Evolutionary conservation across 2,113 vertebrate genomes (phyloP).

Genomic region (Tamias sibiricus): DNA sequence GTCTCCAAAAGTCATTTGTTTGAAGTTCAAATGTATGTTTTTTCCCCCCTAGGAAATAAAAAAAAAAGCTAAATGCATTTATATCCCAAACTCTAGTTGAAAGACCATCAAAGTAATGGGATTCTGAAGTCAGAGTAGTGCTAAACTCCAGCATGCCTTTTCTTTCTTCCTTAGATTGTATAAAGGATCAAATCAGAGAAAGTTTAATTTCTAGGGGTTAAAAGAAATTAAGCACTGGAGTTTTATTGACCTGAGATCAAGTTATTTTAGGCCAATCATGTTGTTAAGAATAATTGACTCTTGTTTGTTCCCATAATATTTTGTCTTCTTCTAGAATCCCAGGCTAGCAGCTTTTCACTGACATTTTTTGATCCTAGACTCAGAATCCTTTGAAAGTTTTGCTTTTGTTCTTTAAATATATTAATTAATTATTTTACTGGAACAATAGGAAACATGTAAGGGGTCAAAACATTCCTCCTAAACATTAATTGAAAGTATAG

Average conservation of each 20-base stretch:
- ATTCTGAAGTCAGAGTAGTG: neutral
- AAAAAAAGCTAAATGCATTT: neutral
- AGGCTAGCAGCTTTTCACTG: neutral
- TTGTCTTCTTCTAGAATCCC: neutral
- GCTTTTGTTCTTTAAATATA: neutral
- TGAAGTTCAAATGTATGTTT: neutral
- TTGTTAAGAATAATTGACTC: neutral
- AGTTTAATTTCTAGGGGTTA: neutral
- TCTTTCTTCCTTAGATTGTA: neutral
- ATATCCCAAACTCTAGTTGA: neutral
- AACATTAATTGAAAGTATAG: neutral
- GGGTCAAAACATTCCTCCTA: neutral
- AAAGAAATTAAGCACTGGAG: neutral
- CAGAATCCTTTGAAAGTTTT: neutral
- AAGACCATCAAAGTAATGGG: neutral
- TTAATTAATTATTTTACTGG: neutral
- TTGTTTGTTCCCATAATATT: neutral
- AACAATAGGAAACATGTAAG: neutral
- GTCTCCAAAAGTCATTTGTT: neutral
- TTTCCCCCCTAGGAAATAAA: neutral
- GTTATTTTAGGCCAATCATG: neutral
- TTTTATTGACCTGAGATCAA: neutral
- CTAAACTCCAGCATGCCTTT: neutral
- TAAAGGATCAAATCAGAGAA: constrained; percentile 16
- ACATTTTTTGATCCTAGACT: neutral